Percentiles rank a stretch among this genome's conserved stretches.
Conservation (phyloP, 2,113 vertebrate genomes). For the Seriola quinqueradiata region DNA sequence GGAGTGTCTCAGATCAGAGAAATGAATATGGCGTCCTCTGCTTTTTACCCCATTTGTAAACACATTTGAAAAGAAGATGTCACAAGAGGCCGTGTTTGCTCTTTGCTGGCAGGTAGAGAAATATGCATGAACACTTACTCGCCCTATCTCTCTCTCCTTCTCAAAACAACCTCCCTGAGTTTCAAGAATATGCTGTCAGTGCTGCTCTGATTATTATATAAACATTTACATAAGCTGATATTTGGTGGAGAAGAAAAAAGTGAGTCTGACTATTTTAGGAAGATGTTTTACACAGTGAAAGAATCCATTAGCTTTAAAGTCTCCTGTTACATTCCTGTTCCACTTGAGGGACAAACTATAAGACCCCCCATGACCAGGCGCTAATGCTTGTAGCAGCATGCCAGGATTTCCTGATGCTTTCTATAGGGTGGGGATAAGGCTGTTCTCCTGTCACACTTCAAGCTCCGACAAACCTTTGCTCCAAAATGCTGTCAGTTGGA, state of each 20-base stretch:
- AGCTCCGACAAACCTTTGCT: constrained; percentile 26
- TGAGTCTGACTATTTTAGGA: constrained; percentile 67
- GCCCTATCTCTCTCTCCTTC: constrained; percentile 4
- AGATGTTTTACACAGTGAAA: constrained; percentile 43
- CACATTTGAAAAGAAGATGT: constrained; percentile 15
- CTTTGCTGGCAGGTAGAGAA: constrained; percentile 22
- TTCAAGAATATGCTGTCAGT: constrained; percentile 20
- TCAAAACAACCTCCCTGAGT: constrained; percentile 47
- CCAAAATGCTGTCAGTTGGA: constrained; percentile 38
- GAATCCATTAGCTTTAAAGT: constrained; percentile 66
- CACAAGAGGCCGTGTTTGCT: background rate
- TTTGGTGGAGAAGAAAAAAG: constrained; percentile 34
- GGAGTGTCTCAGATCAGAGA: constrained; percentile 72
- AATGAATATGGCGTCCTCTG: constrained; percentile 46
- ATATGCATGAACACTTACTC: background rate
- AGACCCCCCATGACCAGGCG: constrained; percentile 69
- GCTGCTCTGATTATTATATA: constrained; percentile 64
- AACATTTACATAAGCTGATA: constrained; percentile 74
- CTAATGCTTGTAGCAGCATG: constrained; percentile 77
- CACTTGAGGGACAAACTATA: constrained; percentile 64
- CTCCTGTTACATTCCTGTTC: constrained; percentile 71
- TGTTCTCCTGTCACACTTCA: constrained; percentile 49
- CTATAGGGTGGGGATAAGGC: constrained; percentile 34
- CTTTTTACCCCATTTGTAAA: constrained; percentile 39
- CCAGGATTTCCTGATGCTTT: constrained; percentile 69